Evolutionary conservation across 2,113 vertebrate species (phyloP).

Genomic region (Alaudala cheleensis): DNA sequence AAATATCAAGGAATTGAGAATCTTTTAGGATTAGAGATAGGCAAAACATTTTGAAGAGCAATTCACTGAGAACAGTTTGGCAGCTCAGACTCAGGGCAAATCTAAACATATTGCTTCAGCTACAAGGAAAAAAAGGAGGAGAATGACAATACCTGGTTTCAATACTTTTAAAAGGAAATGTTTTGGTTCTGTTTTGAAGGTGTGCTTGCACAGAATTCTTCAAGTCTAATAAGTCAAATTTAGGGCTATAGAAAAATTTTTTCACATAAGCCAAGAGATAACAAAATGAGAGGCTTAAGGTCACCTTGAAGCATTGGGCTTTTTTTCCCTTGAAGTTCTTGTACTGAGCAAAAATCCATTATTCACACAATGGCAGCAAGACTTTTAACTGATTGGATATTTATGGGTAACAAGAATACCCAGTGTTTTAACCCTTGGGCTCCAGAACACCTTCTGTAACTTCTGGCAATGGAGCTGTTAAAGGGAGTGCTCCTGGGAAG

Average conservation of each 20-base stretch:
- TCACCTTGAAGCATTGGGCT: background rate
- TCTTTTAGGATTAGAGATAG: background rate
- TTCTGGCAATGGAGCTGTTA: background rate
- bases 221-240: background rate
- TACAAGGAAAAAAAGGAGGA: background rate
- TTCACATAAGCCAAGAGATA: background rate
- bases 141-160: background rate
- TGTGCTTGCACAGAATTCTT: background rate
- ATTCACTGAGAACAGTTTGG: background rate
- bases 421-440: background rate
- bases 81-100: background rate
- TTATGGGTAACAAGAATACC: conserved; percentile 27
- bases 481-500: background rate
- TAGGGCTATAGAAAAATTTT: background rate
- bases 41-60: background rate
- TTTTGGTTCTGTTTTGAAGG: background rate
- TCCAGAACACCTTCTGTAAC: background rate
- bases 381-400: conserved; percentile 1
- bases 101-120: background rate
- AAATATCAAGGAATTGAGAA: background rate
- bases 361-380: background rate
- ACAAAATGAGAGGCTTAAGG: background rate
- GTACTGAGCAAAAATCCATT: conserved; percentile 4
- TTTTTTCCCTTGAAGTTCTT: background rate
- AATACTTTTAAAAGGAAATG: background rate